A percentile compares a stretch with the other conserved stretches of the same genome.
Evolutionary conservation across 2,113 vertebrate species (phyloP).

Genomic region (Pachypanchax playfairii): DNA sequence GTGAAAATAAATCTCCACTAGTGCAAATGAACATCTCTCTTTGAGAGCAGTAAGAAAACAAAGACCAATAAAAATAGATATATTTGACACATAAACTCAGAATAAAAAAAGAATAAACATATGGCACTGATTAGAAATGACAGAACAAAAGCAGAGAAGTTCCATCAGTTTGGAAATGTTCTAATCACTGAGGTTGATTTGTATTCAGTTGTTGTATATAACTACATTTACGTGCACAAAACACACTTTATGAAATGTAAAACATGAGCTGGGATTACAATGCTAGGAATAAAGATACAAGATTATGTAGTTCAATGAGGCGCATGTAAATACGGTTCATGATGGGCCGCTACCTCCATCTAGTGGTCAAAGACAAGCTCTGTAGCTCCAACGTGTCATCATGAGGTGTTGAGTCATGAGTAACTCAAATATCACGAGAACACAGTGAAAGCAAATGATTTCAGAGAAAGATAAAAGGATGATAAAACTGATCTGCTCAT

Average conservation of each 20-base stretch:
- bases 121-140: slow-evolving; percentile 65
- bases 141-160: slow-evolving; percentile 32
- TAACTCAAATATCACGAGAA: not conserved
- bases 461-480: not conserved
- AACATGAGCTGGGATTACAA: slow-evolving; percentile 14
- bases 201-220: slow-evolving; percentile 19
- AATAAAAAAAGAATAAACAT: slow-evolving; percentile 46
- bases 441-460: slow-evolving; percentile 35
- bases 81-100: slow-evolving; percentile 34
- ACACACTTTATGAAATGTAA: slow-evolving; percentile 2
- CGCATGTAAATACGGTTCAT: slow-evolving; percentile 11
- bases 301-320: slow-evolving; percentile 4
- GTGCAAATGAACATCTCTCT: slow-evolving; percentile 70
- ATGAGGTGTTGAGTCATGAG: not conserved
- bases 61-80: slow-evolving; percentile 41
- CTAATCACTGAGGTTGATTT: slow-evolving; percentile 50
- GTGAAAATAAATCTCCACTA: slow-evolving; percentile 67
- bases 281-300: slow-evolving; percentile 11
- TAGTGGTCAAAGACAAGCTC: slow-evolving; percentile 50
- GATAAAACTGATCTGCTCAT: slow-evolving; percentile 37
- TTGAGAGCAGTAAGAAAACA: slow-evolving; percentile 59
- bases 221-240: not conserved
- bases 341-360: slow-evolving; percentile 51
- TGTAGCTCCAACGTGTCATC: slow-evolving; percentile 13
- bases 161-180: slow-evolving; percentile 7